phyloP scores from a whole-genome alignment of 2,888 invertebrate species.

The Drosophila silvestris region DNA sequence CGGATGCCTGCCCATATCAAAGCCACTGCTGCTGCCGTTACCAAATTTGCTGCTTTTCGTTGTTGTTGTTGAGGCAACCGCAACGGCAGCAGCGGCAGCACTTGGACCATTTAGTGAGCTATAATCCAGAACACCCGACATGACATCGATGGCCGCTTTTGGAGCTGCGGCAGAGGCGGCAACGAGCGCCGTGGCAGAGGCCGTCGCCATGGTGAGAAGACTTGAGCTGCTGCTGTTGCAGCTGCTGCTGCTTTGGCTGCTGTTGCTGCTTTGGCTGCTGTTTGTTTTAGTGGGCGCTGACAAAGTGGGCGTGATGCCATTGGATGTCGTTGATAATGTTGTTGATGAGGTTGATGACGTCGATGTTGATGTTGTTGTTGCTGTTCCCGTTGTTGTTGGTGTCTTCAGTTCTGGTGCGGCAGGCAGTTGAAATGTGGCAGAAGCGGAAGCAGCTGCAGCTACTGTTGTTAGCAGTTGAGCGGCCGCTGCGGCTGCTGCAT shows the following conservation, averaged over 20 bases:
- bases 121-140: conserved; percentile 79
- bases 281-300: conserved; percentile 48
- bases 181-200: conserved; percentile 62
- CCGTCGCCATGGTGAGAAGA: conserved; percentile 62
- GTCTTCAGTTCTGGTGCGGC: conserved; percentile 60
- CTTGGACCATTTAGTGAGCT: conserved; percentile 60
- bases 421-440: conserved; percentile 73
- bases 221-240: conserved; percentile 44
- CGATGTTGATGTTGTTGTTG: conserved; percentile 35
- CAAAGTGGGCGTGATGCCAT: conserved; percentile 64
- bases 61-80: conserved; percentile 42
- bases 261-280: conserved; percentile 45
- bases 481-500: conserved; percentile 68
- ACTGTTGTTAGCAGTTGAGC: conserved; percentile 66
- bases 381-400: conserved; percentile 28
- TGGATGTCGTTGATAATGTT: conserved; percentile 55
- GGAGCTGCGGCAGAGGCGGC: conserved; percentile 58
- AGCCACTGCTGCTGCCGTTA: conserved; percentile 53
- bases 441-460: conserved; percentile 73
- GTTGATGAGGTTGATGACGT: conserved; percentile 38
- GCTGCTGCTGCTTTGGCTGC: conserved; percentile 50
- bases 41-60: conserved; percentile 54
- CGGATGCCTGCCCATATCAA: conserved; percentile 81
- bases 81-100: conserved; percentile 29
- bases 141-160: conserved; percentile 60